Percentiles rank a stretch among this genome's conserved stretches.
These are phyloP conservation scores for Myxocyprinus asiaticus DNA, from an alignment of 2,113 vertebrate species.

Conservation along the genomic window DNA sequence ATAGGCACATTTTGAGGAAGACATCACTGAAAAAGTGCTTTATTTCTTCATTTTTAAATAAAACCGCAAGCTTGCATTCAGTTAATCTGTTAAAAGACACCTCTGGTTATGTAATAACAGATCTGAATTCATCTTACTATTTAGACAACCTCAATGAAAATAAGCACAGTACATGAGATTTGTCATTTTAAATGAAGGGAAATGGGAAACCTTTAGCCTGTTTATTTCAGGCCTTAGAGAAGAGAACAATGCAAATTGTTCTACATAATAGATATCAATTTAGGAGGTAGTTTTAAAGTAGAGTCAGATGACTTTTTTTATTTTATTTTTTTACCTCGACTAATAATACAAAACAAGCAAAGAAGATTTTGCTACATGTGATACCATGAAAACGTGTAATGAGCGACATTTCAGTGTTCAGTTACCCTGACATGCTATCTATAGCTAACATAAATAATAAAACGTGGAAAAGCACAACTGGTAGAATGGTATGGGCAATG, in stretches of 20 bases:
- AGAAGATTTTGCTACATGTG: background rate
- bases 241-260: background rate
- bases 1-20: no score
- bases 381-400: background rate
- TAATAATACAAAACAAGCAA: no score
- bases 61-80: no score
- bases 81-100: no score
- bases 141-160: background rate
- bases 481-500: background rate
- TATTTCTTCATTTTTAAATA: no score
- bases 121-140: background rate
- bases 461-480: background rate
- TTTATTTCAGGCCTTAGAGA: background rate
- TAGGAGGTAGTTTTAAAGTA: no score
- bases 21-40: no score
- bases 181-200: background rate
- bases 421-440: constrained; percentile 14
- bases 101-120: no score
- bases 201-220: background rate
- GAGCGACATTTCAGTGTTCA: background rate
- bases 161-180: background rate
- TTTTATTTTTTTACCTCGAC: no score
- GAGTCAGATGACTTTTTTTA: no score
- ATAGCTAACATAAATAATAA: background rate
- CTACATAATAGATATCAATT: background rate